phyloP scores from a whole-genome alignment of 2,113 vertebrate genomes.

The Phaethornis superciliosus region DNA sequence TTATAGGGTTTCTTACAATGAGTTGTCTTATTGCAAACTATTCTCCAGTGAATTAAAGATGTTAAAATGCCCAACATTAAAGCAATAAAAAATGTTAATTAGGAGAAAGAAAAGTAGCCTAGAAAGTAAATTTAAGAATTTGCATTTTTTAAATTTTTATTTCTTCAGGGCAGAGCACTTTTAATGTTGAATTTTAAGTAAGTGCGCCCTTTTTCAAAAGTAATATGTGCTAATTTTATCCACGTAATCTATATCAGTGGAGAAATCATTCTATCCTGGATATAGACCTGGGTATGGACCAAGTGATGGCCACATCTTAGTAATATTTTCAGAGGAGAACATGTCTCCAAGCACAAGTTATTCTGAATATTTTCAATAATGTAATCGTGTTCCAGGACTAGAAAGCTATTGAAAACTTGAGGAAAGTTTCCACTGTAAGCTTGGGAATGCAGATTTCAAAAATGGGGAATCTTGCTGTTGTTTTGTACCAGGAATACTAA shows the following conservation, averaged over 20 bases:
- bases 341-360: background rate
- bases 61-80: background rate
- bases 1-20: background rate
- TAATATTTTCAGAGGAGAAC: background rate
- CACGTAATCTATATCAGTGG: background rate
- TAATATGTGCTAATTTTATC: background rate
- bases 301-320: accelerated
- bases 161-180: no score
- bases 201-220: background rate
- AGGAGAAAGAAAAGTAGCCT: background rate
- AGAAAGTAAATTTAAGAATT: no score
- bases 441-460: background rate
- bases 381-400: background rate
- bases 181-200: background rate
- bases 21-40: background rate
- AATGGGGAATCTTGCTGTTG: background rate
- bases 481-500: background rate
- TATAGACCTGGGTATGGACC: background rate
- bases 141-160: no score
- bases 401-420: background rate
- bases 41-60: background rate
- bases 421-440: background rate
- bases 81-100: background rate
- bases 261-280: background rate
- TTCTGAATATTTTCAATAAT: background rate